phyloP scores from a whole-genome alignment of 2,888 invertebrate genomes.

The Drosophila mercatorum region DNA sequence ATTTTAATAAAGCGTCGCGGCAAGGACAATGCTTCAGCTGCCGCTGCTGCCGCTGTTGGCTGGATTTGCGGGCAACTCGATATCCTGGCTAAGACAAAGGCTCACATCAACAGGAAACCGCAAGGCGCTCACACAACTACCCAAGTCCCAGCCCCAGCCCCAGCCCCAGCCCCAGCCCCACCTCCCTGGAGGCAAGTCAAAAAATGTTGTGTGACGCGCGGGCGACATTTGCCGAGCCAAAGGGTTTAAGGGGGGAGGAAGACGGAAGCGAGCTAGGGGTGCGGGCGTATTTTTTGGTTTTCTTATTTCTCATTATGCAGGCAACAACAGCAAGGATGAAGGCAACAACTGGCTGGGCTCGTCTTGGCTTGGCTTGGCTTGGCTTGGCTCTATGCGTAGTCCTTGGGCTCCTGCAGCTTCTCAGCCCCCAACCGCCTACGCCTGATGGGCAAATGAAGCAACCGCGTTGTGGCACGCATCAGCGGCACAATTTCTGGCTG shows the following conservation, averaged over 20 bases:
- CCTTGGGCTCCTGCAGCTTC: slow-evolving; percentile 26
- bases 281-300: slow-evolving; percentile 38
- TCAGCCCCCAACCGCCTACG: not conserved
- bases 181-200: slow-evolving; percentile 24
- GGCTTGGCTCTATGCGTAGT: slow-evolving; percentile 30
- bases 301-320: slow-evolving; percentile 73
- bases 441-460: slow-evolving; percentile 54
- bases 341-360: slow-evolving; percentile 8
- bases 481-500: slow-evolving; percentile 49
- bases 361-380: not conserved
- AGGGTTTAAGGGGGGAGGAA: not conserved
- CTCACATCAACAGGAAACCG: slow-evolving; percentile 77
- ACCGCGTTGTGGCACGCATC: slow-evolving; percentile 69
- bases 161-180: not conserved
- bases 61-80: slow-evolving; percentile 62
- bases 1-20: slow-evolving; percentile 78
- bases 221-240: slow-evolving; percentile 48
- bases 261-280: not conserved
- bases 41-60: slow-evolving; percentile 19
- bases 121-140: slow-evolving; percentile 43
- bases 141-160: not conserved
- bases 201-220: slow-evolving; percentile 47
- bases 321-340: slow-evolving; percentile 21
- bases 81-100: slow-evolving; percentile 75
- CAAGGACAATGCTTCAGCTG: slow-evolving; percentile 55